phyloP scores from a whole-genome alignment of 1,140 invertebrate genomes.

The Paraescarpia echinospica region DNA sequence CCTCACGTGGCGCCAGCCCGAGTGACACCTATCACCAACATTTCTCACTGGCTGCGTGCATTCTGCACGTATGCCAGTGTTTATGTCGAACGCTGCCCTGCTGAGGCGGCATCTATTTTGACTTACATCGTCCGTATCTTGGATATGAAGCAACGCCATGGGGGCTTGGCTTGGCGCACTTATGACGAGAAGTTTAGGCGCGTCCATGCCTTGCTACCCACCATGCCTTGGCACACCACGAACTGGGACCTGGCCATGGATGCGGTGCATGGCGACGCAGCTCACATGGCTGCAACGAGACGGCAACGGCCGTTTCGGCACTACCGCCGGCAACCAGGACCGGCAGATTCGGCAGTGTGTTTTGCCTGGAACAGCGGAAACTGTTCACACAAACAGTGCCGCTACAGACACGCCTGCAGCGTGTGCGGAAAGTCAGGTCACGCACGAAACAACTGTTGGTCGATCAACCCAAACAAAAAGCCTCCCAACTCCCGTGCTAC shows the following conservation, averaged over 20 bases:
- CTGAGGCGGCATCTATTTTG: not conserved
- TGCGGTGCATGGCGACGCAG: not conserved
- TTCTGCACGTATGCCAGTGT: not conserved
- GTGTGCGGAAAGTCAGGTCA: not conserved
- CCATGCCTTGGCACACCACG: not conserved
- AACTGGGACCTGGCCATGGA: not conserved
- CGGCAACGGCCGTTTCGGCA: not conserved
- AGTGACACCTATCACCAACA: not conserved
- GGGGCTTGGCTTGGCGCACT: not conserved
- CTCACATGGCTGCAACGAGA: no score
- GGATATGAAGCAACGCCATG: not conserved
- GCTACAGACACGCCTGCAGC: not conserved
- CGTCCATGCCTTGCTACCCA: not conserved
- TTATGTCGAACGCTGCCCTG: not conserved
- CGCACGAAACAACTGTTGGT: not conserved
- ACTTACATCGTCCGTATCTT: not conserved
- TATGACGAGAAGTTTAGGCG: not conserved
- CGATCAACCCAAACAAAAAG: not conserved
- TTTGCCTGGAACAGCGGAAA: not conserved
- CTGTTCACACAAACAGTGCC: not conserved
- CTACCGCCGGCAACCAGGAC: not conserved
- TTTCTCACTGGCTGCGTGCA: not conserved
- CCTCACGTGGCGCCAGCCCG: not conserved
- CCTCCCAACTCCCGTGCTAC: not conserved
- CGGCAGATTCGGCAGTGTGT: not conserved